phyloP scores from a whole-genome alignment of 2,797 vertebrate species.

The Lagorchestes hirsutus region DNA sequence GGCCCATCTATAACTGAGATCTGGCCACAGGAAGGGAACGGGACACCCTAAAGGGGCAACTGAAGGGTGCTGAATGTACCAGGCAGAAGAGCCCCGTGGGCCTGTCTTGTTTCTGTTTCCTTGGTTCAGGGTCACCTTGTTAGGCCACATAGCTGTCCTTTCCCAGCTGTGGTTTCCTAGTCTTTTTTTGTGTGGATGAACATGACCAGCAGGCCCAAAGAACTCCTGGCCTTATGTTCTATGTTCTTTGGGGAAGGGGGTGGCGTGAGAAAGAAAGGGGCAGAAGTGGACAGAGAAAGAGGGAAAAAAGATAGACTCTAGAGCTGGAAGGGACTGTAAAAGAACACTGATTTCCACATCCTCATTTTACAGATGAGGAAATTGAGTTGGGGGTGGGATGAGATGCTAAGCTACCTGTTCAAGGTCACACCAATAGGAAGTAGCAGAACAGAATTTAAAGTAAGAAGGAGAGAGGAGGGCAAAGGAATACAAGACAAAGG shows the following conservation, averaged over 20 bases:
- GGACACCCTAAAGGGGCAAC: background rate
- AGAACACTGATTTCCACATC: background rate
- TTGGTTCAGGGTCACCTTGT: background rate
- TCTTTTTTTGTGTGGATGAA: background rate
- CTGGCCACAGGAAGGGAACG: background rate
- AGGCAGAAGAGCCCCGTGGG: background rate
- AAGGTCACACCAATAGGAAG: background rate
- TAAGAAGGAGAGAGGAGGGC: conserved; percentile 11
- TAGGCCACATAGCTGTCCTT: background rate
- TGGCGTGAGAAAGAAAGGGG: background rate
- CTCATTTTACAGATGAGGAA: background rate
- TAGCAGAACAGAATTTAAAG: background rate
- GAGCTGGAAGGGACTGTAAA: background rate
- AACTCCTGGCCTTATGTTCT: background rate
- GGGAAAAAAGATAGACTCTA: background rate
- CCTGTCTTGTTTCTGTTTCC: background rate
- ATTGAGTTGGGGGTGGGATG: background rate
- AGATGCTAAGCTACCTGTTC: background rate
- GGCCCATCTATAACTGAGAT: background rate
- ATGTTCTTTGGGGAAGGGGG: background rate
- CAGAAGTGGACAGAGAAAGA: background rate
- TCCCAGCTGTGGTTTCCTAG: background rate
- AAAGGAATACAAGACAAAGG: conserved; percentile 39
- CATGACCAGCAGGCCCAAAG: background rate
- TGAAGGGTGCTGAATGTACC: background rate